A percentile compares a stretch with the other conserved stretches of the same genome.
These are phyloP conservation scores for Liolophura sinensis DNA, from an alignment of 1,140 invertebrate species.

Conservation along the genomic window DNA sequence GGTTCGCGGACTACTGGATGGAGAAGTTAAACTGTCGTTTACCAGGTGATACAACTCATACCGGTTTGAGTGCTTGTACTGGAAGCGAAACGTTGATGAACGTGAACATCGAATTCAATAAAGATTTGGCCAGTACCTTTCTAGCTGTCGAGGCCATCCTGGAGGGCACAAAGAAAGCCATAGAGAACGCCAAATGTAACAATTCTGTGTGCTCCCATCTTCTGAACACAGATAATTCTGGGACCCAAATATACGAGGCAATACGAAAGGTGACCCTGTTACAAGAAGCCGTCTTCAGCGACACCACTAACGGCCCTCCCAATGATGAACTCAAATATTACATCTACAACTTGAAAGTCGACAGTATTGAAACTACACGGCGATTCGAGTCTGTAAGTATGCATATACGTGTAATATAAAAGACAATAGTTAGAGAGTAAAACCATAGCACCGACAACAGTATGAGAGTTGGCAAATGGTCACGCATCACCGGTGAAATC, in stretches of 20 bases:
- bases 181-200: not conserved
- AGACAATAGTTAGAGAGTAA: no score
- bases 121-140: constrained; percentile 21
- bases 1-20: constrained; percentile 42
- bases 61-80: not conserved
- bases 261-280: not conserved
- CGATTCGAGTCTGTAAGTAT: no score
- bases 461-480: no score
- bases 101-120: not conserved
- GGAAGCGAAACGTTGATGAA: not conserved
- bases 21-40: constrained; percentile 25
- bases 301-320: no score
- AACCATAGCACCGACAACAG: no score
- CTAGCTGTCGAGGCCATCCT: constrained; percentile 37
- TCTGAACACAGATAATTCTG: constrained; percentile 22
- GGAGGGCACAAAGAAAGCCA: constrained; percentile 24
- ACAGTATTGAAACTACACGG: no score
- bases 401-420: no score
- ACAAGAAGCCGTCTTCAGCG: no score
- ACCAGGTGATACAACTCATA: not conserved
- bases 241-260: constrained; percentile 21
- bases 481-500: no score
- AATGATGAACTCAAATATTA: no score
- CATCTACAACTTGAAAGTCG: no score
- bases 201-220: constrained; percentile 28